Conservation (phyloP, 2,888 invertebrate species). For the Digitonthophagus gazella region DNA sequence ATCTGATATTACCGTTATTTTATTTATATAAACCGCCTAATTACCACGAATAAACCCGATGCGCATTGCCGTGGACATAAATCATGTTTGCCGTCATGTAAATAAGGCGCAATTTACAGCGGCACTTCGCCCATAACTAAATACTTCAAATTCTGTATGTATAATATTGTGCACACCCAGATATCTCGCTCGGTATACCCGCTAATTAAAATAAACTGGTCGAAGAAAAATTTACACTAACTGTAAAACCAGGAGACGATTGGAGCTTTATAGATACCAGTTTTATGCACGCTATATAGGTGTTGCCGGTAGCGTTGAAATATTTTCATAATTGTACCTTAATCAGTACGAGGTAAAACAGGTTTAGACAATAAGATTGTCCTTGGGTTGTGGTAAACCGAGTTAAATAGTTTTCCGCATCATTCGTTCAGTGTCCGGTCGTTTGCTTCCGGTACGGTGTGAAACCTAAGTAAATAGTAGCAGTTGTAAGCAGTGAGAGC, state of each 20-base stretch:
- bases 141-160: background rate
- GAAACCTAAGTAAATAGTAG: too few species aligned
- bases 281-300: conserved; percentile 8
- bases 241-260: conserved; percentile 4
- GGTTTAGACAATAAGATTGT: conserved; percentile 26
- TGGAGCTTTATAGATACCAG: background rate
- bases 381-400: conserved; percentile 19
- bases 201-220: conserved; percentile 7
- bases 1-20: background rate
- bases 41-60: background rate
- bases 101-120: background rate
- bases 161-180: conserved; percentile 8
- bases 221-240: conserved; percentile 5
- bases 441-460: conserved; percentile 25
- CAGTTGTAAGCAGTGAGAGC: conserved; percentile 4
- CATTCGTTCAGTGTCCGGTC: conserved; percentile 18
- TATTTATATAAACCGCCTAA: background rate
- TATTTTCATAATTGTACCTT: conserved; percentile 25
- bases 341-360: conserved; percentile 18
- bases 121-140: background rate
- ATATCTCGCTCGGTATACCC: background rate
- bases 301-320: conserved; percentile 21
- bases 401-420: conserved; percentile 22
- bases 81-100: background rate
- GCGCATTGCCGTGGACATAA: background rate